phyloP scores from a whole-genome alignment of 2,888 invertebrate genomes.

The Diplazon laetatorius region DNA sequence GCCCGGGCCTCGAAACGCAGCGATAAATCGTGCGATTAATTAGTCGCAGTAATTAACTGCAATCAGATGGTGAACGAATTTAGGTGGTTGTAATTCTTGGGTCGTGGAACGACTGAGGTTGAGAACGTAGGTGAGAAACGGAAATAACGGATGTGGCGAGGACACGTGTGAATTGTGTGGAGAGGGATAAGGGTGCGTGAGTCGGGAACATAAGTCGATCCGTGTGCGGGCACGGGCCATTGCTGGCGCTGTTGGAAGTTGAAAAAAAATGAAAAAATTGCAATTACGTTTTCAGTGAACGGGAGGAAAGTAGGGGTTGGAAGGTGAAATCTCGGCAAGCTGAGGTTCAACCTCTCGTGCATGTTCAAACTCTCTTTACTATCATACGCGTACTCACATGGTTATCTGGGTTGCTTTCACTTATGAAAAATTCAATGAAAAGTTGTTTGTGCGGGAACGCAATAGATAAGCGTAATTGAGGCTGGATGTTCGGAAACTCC shows the following conservation, averaged over 20 bases:
- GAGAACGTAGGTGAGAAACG: constrained; percentile 25
- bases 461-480: not conserved
- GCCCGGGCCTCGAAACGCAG: constrained; percentile 57
- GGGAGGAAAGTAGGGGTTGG: constrained; percentile 45
- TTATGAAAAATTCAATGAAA: not conserved
- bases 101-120: constrained; percentile 30
- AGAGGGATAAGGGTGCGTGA: constrained; percentile 72
- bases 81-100: constrained; percentile 75
- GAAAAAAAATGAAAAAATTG: constrained; percentile 53
- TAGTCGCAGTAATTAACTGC: constrained; percentile 78
- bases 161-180: not conserved
- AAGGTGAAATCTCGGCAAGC: constrained; percentile 16
- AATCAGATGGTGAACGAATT: constrained; percentile 78
- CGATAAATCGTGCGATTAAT: constrained; percentile 80
- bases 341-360: constrained; percentile 26
- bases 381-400: constrained; percentile 4
- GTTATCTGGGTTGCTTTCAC: not conserved
- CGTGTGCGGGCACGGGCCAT: constrained; percentile 25
- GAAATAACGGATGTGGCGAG: constrained; percentile 32
- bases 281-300: constrained; percentile 67
- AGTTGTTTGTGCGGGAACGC: constrained; percentile 8
- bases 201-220: constrained; percentile 73
- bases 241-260: constrained; percentile 40
- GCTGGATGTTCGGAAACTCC: too few relatives aligned
- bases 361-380: constrained; percentile 47